phyloP scores from a whole-genome alignment of 2,888 invertebrate genomes.

The Adineta ricciae region DNA sequence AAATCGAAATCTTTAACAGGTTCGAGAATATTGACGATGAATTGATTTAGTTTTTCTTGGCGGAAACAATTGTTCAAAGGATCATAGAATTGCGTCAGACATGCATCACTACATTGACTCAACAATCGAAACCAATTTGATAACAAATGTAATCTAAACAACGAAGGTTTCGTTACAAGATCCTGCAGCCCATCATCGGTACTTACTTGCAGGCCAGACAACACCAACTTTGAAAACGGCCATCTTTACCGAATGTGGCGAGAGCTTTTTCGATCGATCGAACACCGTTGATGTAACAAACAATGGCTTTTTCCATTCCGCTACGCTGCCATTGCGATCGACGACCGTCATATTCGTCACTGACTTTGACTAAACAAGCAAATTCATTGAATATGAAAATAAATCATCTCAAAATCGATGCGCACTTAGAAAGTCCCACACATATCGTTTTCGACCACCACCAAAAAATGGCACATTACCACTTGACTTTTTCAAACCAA shows the following conservation, averaged over 20 bases:
- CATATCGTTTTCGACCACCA: constrained; percentile 79
- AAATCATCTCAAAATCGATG: background rate
- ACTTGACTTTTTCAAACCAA: constrained; percentile 75
- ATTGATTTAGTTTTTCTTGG: background rate
- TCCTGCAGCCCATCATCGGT: background rate
- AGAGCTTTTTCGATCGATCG: constrained; percentile 30
- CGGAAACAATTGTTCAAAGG: background rate
- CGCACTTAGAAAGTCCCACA: constrained; percentile 63
- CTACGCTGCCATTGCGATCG: constrained; percentile 24
- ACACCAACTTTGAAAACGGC: constrained; percentile 89
- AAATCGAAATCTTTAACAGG: constrained; percentile 1
- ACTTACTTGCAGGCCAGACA: constrained; percentile 77
- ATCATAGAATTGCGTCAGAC: background rate
- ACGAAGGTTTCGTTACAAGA: too few species aligned
- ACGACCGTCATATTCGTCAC: constrained; percentile 24
- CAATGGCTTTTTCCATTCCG: background rate
- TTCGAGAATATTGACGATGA: background rate
- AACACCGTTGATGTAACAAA: constrained; percentile 23
- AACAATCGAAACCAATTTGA: background rate
- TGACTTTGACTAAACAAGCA: constrained; percentile 28
- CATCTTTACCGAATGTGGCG: constrained; percentile 79
- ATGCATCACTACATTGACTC: background rate
- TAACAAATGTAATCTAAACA: background rate
- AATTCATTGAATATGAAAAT: constrained; percentile 38
- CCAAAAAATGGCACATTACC: constrained; percentile 47